Base-by-base conservation (phyloP, 2,888 invertebrate species). In the Junonia oenone region DNA sequence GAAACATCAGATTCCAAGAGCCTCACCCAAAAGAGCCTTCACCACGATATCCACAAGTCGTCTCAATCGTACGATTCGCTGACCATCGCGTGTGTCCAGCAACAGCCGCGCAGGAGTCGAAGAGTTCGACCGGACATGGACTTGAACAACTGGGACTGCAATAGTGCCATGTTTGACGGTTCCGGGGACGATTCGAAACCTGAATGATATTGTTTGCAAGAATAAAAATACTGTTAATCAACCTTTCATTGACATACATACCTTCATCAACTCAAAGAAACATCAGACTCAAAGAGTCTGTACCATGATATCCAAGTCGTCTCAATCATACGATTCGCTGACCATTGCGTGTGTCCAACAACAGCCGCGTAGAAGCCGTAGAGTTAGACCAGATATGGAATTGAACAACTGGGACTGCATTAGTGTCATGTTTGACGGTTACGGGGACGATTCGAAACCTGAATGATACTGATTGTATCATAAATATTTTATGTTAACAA, bases 341-440 rank as follows among this genome's bases (percentile, higher is more conserved):
- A 37, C 51, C 43, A 17, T 72, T 45, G 67, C 73, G 55, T 75
- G 80, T 66, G 73, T 75, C 47, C 72, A 76, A 37, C 68, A 66
- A 37, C 80, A 75, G 65, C 77, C 73, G 52, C 70, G 76, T 0
- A 68, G 72, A 35, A 62, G 59, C 55, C 64, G 64, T 9, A 59
- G 63, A 53, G 63, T 58, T 9, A 60, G 66, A 13, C 61, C 59
- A 19, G 64, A 61, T 22, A 58, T 56, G 14, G 59, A 55, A 59
- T 51, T 52, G 15, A 61, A 59, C 58, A 55, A 50, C 48, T 65
- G 64, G 51, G 63, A 63, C 50, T 62, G 61, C 38, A 62, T 50
- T 35, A 50, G 48, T 26, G 37, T 56, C 6, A 22, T 43, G 15
- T 56, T 45, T 29, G 59, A 55, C 14, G 65, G 57, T 14, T 63